phyloP scores from a whole-genome alignment of 2,888 invertebrate genomes.

The Parnassius apollo region DNA sequence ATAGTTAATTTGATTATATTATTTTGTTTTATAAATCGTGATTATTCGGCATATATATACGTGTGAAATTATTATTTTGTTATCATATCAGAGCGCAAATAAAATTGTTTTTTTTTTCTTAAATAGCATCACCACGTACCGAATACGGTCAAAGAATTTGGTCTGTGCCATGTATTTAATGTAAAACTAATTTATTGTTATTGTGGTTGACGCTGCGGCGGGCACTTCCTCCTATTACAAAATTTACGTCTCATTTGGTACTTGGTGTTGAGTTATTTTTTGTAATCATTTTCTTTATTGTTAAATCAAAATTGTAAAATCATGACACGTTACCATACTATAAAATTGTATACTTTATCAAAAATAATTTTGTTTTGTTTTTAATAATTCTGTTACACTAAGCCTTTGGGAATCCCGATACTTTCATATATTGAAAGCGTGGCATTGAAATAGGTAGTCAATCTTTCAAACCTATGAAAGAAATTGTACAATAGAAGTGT shows the following conservation, averaged over 20 bases:
- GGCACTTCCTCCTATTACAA: constrained; percentile 58
- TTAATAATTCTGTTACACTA: constrained; percentile 37
- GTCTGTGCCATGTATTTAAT: constrained; percentile 80
- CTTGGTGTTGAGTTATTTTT: constrained; percentile 71
- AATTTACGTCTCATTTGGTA: constrained; percentile 71
- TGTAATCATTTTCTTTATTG: constrained; percentile 56
- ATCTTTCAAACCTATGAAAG: constrained; percentile 66
- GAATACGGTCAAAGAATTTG: constrained; percentile 64
- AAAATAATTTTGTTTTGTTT: constrained; percentile 42
- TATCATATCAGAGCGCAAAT: constrained; percentile 56
- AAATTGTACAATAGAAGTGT: constrained; percentile 75
- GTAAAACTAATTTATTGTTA: constrained; percentile 70
- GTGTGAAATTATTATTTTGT: constrained; percentile 59
- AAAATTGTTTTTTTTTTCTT: constrained; percentile 44
- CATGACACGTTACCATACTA: constrained; percentile 59
- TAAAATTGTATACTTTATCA: constrained; percentile 47
- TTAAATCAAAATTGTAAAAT: constrained; percentile 50
- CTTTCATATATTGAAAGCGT: constrained; percentile 42
- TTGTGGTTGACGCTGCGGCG: constrained; percentile 50
- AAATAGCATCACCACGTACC: constrained; percentile 69
- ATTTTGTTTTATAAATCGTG: constrained; percentile 64
- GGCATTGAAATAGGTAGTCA: constrained; percentile 52
- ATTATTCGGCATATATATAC: constrained; percentile 58
- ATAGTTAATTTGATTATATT: constrained; percentile 61
- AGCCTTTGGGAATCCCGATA: constrained; percentile 36